A percentile compares a stretch with the other conserved stretches of the same genome.
These are phyloP conservation scores for Poecilia wingei DNA, from an alignment of 2,797 vertebrate genomes.

Conservation along the genomic window DNA sequence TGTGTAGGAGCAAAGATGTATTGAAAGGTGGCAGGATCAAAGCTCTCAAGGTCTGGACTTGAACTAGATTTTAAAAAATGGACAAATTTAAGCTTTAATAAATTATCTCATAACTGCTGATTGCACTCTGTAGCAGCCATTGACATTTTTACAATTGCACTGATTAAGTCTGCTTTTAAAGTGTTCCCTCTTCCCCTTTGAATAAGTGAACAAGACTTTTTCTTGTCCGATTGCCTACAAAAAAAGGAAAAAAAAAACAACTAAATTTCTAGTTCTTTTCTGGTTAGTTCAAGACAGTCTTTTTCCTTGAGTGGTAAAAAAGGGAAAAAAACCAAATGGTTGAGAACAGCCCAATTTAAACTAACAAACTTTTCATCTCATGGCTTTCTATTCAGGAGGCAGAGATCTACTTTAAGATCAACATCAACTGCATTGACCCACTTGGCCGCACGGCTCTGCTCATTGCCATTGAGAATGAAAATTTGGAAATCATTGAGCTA, in stretches of 20 bases:
- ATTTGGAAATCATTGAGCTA: conserved; percentile 95
- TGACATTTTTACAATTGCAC: not conserved
- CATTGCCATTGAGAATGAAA: conserved; percentile 99
- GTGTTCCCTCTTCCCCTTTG: not conserved
- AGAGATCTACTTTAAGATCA: conserved; percentile 99
- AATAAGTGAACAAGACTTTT: not conserved
- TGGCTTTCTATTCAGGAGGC: conserved; percentile 81
- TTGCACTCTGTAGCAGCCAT: not conserved
- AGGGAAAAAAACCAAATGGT: no score
- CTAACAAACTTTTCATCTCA: conserved; percentile 18
- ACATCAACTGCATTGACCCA: conserved; percentile 99
- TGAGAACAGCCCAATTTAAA: not conserved
- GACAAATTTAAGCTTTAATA: not conserved
- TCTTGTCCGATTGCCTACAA: not conserved
- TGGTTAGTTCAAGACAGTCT: not conserved
- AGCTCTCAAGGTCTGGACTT: no score
- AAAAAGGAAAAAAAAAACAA: not conserved
- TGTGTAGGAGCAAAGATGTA: no score
- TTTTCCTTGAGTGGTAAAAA: not conserved
- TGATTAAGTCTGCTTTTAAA: not conserved
- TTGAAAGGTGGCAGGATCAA: no score
- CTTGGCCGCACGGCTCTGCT: conserved; percentile 96
- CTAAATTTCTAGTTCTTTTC: not conserved
- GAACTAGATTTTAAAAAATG: not conserved
- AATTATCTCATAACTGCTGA: not conserved